Evolutionary conservation across 2,888 invertebrate genomes (phyloP).

Genomic region (Drosophila flavopinicola): DNA sequence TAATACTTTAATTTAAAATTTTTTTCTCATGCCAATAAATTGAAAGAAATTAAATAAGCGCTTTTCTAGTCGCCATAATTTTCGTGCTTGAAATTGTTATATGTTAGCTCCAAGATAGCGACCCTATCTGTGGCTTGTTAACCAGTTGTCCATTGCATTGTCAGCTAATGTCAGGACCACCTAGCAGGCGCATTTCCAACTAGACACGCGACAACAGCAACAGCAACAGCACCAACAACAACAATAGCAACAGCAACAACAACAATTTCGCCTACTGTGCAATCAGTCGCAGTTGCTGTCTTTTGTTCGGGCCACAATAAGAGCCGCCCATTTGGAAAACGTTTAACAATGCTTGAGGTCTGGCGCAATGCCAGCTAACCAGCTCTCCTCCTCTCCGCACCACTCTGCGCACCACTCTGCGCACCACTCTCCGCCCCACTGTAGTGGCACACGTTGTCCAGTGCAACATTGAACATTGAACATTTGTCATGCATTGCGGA

Average conservation of each 20-base stretch:
- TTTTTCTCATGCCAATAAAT: too few relatives aligned
- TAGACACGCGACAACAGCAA: slow-evolving; percentile 31
- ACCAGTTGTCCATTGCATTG: slow-evolving; percentile 43
- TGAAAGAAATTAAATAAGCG: too few relatives aligned
- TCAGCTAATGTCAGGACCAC: slow-evolving; percentile 41
- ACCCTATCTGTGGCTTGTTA: slow-evolving; percentile 9
- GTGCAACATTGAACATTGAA: slow-evolving; percentile 36
- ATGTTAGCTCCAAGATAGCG: too few relatives aligned
- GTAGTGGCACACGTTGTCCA: slow-evolving; percentile 17
- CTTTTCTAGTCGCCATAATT: too few relatives aligned
- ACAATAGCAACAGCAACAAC: slow-evolving; percentile 5
- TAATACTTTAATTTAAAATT: too few relatives aligned
- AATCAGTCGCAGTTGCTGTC: slow-evolving; percentile 34
- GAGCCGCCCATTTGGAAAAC: slow-evolving; percentile 57
- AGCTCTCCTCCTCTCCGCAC: background rate
- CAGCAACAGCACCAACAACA: slow-evolving; percentile 7
- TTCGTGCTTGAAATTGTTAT: too few relatives aligned
- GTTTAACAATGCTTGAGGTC: slow-evolving; percentile 56
- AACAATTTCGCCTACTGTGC: slow-evolving; percentile 40
- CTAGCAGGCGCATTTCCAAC: slow-evolving; percentile 26
- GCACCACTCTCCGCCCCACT: background rate
- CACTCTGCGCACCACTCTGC: too few relatives aligned
- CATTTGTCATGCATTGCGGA: slow-evolving; percentile 63
- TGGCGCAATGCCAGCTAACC: slow-evolving; percentile 58
- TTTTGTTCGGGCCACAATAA: slow-evolving; percentile 59